Evolutionary conservation across 2,888 invertebrate genomes (phyloP), one percentile per base, ranked within the genome.

Genomic region (Ophraella communa): DNA sequence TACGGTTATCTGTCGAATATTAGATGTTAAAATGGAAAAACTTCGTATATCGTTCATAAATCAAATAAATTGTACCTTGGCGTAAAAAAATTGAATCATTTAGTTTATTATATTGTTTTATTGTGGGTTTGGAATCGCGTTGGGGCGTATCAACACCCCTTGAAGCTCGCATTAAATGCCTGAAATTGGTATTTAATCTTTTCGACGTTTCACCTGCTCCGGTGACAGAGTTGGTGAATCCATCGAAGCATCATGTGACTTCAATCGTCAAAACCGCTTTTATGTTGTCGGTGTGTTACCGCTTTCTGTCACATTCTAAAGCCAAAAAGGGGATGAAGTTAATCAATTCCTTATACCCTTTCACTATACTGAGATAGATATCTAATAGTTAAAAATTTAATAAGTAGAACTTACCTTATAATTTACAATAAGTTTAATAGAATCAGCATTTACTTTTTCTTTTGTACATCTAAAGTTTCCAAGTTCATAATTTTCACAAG

Each of bases 251-350:
- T 51, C 49, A 24, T n/a, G n/a, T 70, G 64, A 66, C 68, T 73
- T 74, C 74, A 75, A 74, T 74, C 75, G 71, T 73, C 68, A 17
- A 51, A 51, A 69, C 71, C 70, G 66, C 67, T 63, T 67, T 68
- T 69, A 66, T 71, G 68, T 35, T 24, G 5, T 64, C 51, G 33
- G 24, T 54, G 39, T 39, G 11, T 23, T 59, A 55, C 45, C 65
- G 53, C 58, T 66, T 68, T 59, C 62, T 72, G 71, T 69, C 72
- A 71, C 72, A 65, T 68, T 64, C 23, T 27, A 51, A 51, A 51
- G 14, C 49, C 14, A 51, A 17, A 51, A 23, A 51, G 49, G 49
- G 27, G 45, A 45, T 21, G 21, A 11, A 20, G 45, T 21, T 20
- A 21, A 45, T 45, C 39, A 17, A 39, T 39, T 39, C 17, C 5